Conservation (phyloP, 2,888 invertebrate genomes). For the Endotricha flammealis region DNA sequence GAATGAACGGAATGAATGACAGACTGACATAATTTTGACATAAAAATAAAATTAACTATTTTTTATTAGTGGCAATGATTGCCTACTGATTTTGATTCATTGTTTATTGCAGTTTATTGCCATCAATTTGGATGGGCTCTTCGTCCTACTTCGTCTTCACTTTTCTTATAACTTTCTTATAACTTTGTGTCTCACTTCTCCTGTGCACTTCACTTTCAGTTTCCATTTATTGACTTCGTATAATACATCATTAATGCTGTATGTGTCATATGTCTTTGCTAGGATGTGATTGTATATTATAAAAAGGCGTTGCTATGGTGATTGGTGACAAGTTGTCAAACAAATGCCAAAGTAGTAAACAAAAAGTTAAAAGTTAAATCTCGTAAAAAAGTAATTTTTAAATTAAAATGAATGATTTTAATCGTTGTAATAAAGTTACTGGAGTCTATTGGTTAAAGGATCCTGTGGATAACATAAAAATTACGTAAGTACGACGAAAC, state of each 20-base stretch:
- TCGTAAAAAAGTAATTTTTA: background rate
- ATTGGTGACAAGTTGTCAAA: background rate
- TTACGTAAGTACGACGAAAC: slow-evolving; percentile 58
- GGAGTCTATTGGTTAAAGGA: slow-evolving; percentile 73
- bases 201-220: no score
- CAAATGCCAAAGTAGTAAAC: slow-evolving; percentile 1
- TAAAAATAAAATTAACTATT: background rate
- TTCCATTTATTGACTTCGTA: no score
- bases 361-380: slow-evolving; percentile 5
- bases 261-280: background rate
- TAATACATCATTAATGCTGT: no score
- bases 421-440: slow-evolving; percentile 53
- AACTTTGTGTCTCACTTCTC: no score
- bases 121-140: no score
- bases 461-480: slow-evolving; percentile 64
- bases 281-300: no score
- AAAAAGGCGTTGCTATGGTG: slow-evolving; percentile 3
- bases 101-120: no score
- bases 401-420: slow-evolving; percentile 56
- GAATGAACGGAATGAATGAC: background rate
- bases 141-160: no score
- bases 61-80: no score
- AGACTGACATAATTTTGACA: no score
- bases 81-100: no score
- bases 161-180: no score